phyloP scores from a whole-genome alignment of 1,140 invertebrate species.

The Melitaea cinxia region DNA sequence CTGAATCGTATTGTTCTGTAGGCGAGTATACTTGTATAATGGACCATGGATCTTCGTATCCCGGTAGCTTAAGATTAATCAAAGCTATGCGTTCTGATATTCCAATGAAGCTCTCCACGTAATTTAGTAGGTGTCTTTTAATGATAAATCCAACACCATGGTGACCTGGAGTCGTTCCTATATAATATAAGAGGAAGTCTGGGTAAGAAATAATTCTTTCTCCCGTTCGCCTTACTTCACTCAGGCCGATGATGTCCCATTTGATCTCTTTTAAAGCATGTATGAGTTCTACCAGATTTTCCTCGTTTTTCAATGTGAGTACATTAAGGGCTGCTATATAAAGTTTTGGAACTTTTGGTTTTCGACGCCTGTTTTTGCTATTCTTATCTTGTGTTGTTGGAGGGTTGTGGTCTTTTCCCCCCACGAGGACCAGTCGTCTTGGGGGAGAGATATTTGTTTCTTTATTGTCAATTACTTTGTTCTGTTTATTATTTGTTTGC shows the following conservation, averaged over 20 bases:
- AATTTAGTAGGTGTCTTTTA: conserved; percentile 32
- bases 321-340: conserved; percentile 43
- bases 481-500: conserved; percentile 35
- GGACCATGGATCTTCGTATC: conserved; percentile 30
- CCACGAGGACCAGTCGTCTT: conserved; percentile 49
- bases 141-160: conserved; percentile 42
- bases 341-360: conserved; percentile 31
- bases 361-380: conserved; percentile 10
- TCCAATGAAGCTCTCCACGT: conserved; percentile 29
- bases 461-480: conserved; percentile 23
- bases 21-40: conserved; percentile 32
- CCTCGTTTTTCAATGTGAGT: conserved; percentile 38
- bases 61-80: conserved; percentile 38
- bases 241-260: conserved; percentile 42
- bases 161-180: conserved; percentile 33
- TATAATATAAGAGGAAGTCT: conserved; percentile 34
- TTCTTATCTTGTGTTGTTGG: conserved; percentile 21
- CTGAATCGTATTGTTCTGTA: conserved; percentile 21
- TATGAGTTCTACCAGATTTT: conserved; percentile 37
- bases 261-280: conserved; percentile 41
- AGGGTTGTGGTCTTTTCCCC: conserved; percentile 47
- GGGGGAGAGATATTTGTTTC: conserved; percentile 38
- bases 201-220: conserved; percentile 36
- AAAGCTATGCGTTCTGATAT: conserved; percentile 39
- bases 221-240: conserved; percentile 41